These are phyloP conservation scores for Morphnarchus princeps DNA, from an alignment of 2,113 vertebrate genomes.

Conservation along the genomic window DNA sequence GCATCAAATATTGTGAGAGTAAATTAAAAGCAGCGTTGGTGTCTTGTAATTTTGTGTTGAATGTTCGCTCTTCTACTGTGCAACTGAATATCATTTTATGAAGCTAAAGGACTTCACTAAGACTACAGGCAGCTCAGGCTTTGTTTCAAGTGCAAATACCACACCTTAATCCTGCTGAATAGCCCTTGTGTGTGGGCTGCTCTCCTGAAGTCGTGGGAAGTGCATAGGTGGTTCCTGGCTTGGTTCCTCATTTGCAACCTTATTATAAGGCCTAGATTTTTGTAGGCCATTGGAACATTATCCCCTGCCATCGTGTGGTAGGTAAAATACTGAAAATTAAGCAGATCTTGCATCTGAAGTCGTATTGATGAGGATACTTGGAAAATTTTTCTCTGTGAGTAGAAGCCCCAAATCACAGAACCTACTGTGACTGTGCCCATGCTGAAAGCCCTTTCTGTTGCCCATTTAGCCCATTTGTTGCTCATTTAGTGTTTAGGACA, in stretches of 20 bases:
- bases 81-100: not conserved
- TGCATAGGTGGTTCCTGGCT: not conserved
- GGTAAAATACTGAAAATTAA: not conserved
- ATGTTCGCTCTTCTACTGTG: not conserved
- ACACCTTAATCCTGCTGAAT: not conserved
- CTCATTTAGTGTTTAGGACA: not conserved
- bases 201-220: not conserved
- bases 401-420: not conserved
- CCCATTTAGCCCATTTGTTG: not conserved
- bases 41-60: conserved; percentile 17
- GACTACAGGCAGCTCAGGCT: not conserved
- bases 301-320: not conserved
- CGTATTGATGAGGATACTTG: not conserved
- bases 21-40: conserved; percentile 31
- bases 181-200: not conserved
- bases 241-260: not conserved
- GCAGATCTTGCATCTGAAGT: not conserved
- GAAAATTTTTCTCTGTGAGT: not conserved
- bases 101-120: not conserved
- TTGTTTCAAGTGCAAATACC: not conserved
- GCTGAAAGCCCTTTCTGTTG: not conserved
- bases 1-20: conserved; percentile 38
- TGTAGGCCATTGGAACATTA: fast-evolving
- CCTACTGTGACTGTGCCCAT: not conserved
- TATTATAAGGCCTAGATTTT: not conserved